Percentiles rank a stretch among this genome's conserved stretches.
Evolutionary conservation across 2,113 vertebrate species (phyloP).

Genomic region (Grammatotria lemairii): DNA sequence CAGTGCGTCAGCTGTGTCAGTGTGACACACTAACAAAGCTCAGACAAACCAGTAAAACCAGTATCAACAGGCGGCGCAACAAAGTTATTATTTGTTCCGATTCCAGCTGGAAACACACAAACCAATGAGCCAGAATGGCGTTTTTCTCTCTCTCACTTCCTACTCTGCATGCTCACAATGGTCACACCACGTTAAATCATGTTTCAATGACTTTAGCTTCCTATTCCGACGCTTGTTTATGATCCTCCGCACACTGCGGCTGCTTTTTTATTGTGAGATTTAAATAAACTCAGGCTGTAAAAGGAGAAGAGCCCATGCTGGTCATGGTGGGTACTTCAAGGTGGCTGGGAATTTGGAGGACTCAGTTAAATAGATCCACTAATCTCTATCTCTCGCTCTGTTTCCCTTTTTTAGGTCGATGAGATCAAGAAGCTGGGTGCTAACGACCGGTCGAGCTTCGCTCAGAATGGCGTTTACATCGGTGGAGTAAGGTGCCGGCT

Average conservation of each 20-base stretch:
- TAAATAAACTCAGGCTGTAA: neutral
- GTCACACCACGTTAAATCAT: neutral
- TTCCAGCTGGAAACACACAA: neutral
- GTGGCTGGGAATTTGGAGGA: neutral
- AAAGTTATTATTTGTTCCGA: fast-evolving
- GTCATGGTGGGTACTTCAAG: neutral
- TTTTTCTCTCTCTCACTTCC: neutral
- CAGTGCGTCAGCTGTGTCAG: neutral
- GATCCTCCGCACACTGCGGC: neutral
- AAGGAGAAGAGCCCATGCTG: neutral
- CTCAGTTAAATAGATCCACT: neutral
- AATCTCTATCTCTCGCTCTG: neutral
- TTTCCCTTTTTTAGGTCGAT: neutral
- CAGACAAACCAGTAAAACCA: neutral
- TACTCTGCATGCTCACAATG: neutral
- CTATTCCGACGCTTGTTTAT: neutral
- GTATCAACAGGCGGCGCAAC: neutral
- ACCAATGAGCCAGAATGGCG: neutral
- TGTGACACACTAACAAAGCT: neutral
- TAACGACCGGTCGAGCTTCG: fast-evolving
- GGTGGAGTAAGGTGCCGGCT: neutral
- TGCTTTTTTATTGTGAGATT: neutral
- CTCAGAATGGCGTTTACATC: neutral
- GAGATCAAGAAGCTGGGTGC: neutral
- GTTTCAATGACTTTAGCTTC: neutral